phyloP scores from a whole-genome alignment of 2,113 vertebrate species.

The Albula glossodonta region DNA sequence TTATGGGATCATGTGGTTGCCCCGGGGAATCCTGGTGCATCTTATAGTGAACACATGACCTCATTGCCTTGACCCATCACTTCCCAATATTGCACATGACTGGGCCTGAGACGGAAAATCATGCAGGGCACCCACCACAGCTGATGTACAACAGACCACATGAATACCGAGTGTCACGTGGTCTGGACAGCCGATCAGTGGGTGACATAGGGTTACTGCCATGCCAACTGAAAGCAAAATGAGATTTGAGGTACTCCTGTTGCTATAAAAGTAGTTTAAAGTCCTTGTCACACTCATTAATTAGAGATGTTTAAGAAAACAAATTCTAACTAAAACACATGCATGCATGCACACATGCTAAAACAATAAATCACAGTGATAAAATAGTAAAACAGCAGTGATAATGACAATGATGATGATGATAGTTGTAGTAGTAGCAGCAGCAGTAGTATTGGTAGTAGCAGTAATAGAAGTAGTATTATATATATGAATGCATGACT shows the following conservation, averaged over 20 bases:
- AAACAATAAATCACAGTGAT: background rate
- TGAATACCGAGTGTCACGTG: background rate
- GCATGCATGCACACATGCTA: background rate
- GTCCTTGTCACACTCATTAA: too few relatives aligned
- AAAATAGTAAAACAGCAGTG: too few relatives aligned
- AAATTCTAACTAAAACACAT: background rate
- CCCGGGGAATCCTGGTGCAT: background rate
- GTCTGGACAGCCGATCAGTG: background rate
- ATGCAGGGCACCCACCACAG: background rate
- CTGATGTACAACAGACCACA: background rate
- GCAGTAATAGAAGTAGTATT: too few relatives aligned
- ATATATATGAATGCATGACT: too few relatives aligned
- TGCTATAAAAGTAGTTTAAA: too few relatives aligned
- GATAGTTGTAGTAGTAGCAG: too few relatives aligned
- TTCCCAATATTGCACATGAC: slow-evolving; percentile 22
- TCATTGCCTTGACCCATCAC: slow-evolving; percentile 4
- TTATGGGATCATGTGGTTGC: background rate
- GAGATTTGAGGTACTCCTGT: too few relatives aligned
- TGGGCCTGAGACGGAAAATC: background rate
- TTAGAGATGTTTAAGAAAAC: too few relatives aligned
- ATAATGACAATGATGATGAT: too few relatives aligned
- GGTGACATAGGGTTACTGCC: background rate
- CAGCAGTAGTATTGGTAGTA: too few relatives aligned
- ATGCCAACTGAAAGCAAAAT: too few relatives aligned
- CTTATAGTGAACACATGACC: background rate